Base-by-base conservation (phyloP, 2,888 invertebrate genomes). In the Ethmia dodecea region DNA sequence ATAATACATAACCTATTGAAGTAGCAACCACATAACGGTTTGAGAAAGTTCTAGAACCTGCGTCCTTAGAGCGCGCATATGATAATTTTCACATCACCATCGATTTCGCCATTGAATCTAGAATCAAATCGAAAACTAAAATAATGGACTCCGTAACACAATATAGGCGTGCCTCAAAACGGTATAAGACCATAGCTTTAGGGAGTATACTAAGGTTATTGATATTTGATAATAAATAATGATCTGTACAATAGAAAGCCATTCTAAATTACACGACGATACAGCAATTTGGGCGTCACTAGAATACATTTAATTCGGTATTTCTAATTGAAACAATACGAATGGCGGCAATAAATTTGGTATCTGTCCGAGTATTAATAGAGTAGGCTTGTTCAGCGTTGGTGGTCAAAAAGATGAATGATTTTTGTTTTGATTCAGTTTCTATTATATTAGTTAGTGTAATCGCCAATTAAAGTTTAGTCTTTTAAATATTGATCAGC, bases 321-420 rank as follows among this genome's bases (percentile, higher is more conserved):
- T 75, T 73, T 69, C 60, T 80, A 81, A 81, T 81, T 81, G 80
- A 81, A 81, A 81, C 81, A 81, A 81, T 80, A 70, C 65, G 60
- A 65, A 69, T 63, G 51, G 60, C 37, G 34, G 59, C 52, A 44
- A 80, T 81, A 81, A 81, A 81, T 81, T 72, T 59, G 40, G 43
- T 45, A 58, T 39, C 55, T 66, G 71, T 70, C 72, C 49, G 52
- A 47, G 45, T 33, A 59, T 60, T 75, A 71, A 77, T 78, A 63
- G 71, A 68, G 53, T 55, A 55, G 58, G 55, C 60, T 50, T 55
- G 55, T 46, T 38, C 68, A 18, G 62, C 64, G 73, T 68, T 69
- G 80, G 80, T 81, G 81, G 81, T 63, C 80, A 49, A 25, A 12
- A 61, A 70, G 70, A 71, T 74, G 48, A 46, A 79, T 70, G 60